Evolutionary conservation across 2,888 invertebrate genomes (phyloP), one percentile per base, ranked within the genome.

Genomic region (Xestia xanthographa): DNA sequence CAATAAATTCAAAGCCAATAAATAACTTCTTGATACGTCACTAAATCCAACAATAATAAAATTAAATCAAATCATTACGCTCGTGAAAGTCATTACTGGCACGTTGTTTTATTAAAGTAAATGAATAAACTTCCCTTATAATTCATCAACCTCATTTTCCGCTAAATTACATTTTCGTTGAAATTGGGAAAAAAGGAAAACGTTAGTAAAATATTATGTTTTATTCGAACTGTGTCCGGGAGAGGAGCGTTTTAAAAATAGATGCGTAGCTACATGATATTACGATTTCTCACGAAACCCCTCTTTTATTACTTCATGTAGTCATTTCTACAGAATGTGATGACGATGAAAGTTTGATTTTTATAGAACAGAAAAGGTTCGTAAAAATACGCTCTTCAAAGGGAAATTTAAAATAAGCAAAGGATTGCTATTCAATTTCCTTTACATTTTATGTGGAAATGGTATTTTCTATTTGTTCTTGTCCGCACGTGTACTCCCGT

Each of bases 401-500:
- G 65, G 66, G 48, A 80, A 80, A 73, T 80, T 72, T 76, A 72
- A 79, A 79, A 72, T 79, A 84, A 78, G 75, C 72, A 67, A 75
- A 82, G 75, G 63, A 77, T 82, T 80, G 77, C 73, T 75, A 78
- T 87, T 87, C 76, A 80, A 85, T 85, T 83, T 76, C 63, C 78
- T 77, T 74, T 84, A 75, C 67, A 79, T 75, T 80, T 77, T 75
- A 41, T 72, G 68, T 77, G 65, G 67, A 63, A 82, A 84, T 76
- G 63, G 69, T 86, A 84, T 85, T 82, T 88, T 83, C 82, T 80
- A 87, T 88, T 86, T 87, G 75, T 84, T 80, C 76, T 82, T 76
- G 70, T 72, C 48, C 65, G 83, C 80, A 79, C 74, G 79, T 86
- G 82, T 74, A 75, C 72, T 69, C 66, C 68, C 63, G 72, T 70